Evolutionary conservation across 2,797 vertebrate species (phyloP), one percentile per base, ranked within the genome.

Genomic region (Labeo calbasu): DNA sequence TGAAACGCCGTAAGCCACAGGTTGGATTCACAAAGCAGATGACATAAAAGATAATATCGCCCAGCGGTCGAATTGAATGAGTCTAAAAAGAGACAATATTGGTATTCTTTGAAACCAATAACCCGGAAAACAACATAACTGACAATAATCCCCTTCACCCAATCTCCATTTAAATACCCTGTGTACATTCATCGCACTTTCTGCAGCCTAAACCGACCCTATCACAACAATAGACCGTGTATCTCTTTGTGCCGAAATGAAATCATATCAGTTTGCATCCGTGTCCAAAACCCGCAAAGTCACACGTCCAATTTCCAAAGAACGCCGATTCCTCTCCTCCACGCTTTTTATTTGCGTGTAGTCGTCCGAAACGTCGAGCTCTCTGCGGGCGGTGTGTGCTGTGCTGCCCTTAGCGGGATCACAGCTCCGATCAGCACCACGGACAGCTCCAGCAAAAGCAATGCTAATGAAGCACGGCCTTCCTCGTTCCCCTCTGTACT

Each of bases 401-500:
- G 55, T 51, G 53, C 57, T 40, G 46, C 65, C 32, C 55, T 71
- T 53, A 71, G 59, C 28, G 51, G 50, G 32, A 59, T 68, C 80
- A 83, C 76, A 83, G 76, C 82, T 85, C 77, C 11, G 43, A 53
- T 79, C 84, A 85, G 81, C 63, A 75, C 70, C 51, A 82, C 2
- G 85, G 65, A 81, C 84, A 83, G 84, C 69, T 63, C 76, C 43
- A 43, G 83, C 76, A 57, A 57, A 77, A 55, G 82, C 73, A 72
- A 55, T 65, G 79, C 55, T 46, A 87, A 89, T 83, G 66, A 81
- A 81, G 73, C 65, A 59, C 36, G n/a, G 51, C 66, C 72, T 71
- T 81, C 23, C 46, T 72, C 43, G 14, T 61, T 69, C 46, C 23
- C 46, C 57, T 83, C 63, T 63, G 36, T 68, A 66, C 40, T 71